Evolutionary conservation across 2,888 invertebrate species (phyloP), one percentile per base, ranked within the genome.

Genomic region (Crioceris asparagi): DNA sequence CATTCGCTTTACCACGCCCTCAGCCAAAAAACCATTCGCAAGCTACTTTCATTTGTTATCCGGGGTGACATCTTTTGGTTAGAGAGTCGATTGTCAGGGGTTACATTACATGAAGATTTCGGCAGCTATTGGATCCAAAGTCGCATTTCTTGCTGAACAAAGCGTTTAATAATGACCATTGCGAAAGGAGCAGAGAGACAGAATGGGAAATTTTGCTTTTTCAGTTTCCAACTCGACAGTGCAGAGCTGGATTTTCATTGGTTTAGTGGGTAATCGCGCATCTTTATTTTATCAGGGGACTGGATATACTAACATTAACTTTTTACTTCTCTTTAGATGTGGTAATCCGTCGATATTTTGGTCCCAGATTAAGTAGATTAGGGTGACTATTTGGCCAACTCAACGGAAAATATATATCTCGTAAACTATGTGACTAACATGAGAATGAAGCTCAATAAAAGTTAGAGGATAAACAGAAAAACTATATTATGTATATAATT

Each of bases 121-220:
- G 55, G 53, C 55, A 56, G 53, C 57, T 55, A 57, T 56, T 57
- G 55, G 56, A 52, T 51, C 52, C 48, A n/a, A 49, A 54, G 50
- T 52, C 45, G 52, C 49, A 51, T 57, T 59, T 60, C 59, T 57
- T 62, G 64, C 64, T 63, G 62, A 61, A 60, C 60, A 57, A 60
- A 62, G 62, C 62, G 64, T 61, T 64, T 64, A 60, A 58, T 64
- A 62, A 64, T 62, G 62, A 60, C 61, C 61, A 52, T 47, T 27
- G n/a, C n/a, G n/a, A n/a, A n/a, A n/a, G n/a, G n/a, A n/a, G n/a
- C 26, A 33, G 15, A 17, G 16, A 36, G 32, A 36, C 36, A 36
- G 32, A 19, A 15, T 46, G 39, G 43, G 29, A 29, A 29, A 29
- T 12, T 29, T 29, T 29, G 29, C 29, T 29, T 29, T 29, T 29